A percentile compares a stretch with the other conserved stretches of the same genome.
phyloP scores from a whole-genome alignment of 2,797 vertebrate genomes.

The Peromyscus aztecus region DNA sequence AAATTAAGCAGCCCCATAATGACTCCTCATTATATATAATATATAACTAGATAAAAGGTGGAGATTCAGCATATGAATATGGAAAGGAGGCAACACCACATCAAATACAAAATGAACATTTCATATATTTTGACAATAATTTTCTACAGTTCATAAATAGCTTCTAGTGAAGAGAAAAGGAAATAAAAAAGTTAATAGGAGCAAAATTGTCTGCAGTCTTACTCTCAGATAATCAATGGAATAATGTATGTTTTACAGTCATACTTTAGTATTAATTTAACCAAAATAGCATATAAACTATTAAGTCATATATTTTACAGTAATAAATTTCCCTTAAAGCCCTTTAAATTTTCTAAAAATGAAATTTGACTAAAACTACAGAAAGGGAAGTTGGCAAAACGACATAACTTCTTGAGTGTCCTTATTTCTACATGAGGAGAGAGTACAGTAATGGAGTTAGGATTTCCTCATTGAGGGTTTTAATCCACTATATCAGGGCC shows the following conservation, averaged over 20 bases:
- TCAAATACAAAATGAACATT: neutral
- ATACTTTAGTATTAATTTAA: neutral
- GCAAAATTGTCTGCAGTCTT: neutral
- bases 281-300: neutral
- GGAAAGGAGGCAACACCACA: accelerated
- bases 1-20: neutral
- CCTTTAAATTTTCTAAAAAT: neutral
- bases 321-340: neutral
- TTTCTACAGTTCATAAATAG: neutral
- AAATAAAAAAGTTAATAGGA: neutral
- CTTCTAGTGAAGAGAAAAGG: neutral
- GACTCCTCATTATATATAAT: neutral
- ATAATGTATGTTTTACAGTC: neutral
- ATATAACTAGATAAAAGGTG: neutral
- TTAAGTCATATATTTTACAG: neutral
- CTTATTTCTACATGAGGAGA: neutral
- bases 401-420: neutral
- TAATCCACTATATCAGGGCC: neutral
- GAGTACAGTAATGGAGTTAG: neutral
- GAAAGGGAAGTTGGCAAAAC: neutral
- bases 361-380: neutral
- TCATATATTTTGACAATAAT: neutral
- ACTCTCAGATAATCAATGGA: accelerated
- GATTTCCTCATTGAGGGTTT: neutral
- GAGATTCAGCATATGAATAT: neutral